Evolutionary conservation across 2,888 invertebrate species (phyloP).

Genomic region (Xylophagus ater): DNA sequence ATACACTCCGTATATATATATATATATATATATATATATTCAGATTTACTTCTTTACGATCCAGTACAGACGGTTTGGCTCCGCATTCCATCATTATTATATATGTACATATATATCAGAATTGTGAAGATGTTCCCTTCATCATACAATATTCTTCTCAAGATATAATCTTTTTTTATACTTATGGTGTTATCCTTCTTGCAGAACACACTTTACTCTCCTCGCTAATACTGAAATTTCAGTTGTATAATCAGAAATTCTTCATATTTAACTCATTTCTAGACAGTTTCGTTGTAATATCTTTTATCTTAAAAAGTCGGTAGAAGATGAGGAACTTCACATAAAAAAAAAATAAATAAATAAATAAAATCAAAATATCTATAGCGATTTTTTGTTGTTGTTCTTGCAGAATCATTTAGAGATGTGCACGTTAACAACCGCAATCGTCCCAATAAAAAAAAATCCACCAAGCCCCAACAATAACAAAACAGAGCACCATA

Average conservation of each 20-base stretch:
- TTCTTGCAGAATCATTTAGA: constrained; percentile 13
- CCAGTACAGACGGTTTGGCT: constrained; percentile 11
- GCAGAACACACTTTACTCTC: constrained; percentile 5
- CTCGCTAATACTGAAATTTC: constrained; percentile 2
- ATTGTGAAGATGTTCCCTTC: too few relatives aligned
- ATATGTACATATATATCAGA: too few relatives aligned
- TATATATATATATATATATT: too few relatives aligned
- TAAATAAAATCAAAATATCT: too few relatives aligned
- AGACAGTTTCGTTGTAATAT: neutral
- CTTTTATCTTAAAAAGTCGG: constrained; percentile 6
- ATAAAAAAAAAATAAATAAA: too few relatives aligned
- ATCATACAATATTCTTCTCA: too few relatives aligned
- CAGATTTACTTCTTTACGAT: constrained; percentile 1
- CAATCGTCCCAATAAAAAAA: too few relatives aligned
- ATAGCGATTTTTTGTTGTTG: too few relatives aligned
- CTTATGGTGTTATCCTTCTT: neutral
- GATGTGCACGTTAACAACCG: constrained; percentile 12
- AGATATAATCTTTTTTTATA: constrained; percentile 2
- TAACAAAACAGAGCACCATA: constrained; percentile 5
- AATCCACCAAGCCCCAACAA: constrained; percentile 5
- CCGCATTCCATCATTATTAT: constrained; percentile 8
- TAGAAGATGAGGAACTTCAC: constrained; percentile 12
- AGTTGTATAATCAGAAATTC: too few relatives aligned
- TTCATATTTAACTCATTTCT: neutral
- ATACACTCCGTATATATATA: too few relatives aligned